phyloP scores from a whole-genome alignment of 1,140 invertebrate genomes.

The Lycorma delicatula region DNA sequence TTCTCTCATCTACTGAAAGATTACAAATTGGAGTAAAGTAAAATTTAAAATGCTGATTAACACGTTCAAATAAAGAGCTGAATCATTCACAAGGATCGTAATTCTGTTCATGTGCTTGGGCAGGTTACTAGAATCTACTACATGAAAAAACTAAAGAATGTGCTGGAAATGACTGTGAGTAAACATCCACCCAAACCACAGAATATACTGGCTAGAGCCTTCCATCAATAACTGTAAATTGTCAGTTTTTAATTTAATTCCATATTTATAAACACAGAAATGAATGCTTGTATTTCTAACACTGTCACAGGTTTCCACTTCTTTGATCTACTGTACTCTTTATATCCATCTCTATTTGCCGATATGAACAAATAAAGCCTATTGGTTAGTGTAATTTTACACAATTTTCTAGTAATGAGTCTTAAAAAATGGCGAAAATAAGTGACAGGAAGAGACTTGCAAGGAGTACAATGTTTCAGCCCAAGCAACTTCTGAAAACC shows the following conservation, averaged over 20 bases:
- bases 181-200: constrained; percentile 12
- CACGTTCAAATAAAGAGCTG: constrained; percentile 2
- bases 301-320: background rate
- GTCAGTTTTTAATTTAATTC: constrained; percentile 3
- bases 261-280: constrained; percentile 2
- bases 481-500: background rate
- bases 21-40: constrained; percentile 1
- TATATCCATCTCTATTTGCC: background rate
- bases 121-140: background rate
- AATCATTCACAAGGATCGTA: constrained; percentile 11
- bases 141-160: constrained; percentile 14
- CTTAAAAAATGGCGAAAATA: constrained; percentile 5
- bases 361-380: too few species aligned
- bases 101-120: background rate
- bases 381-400: background rate
- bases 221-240: background rate
- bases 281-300: background rate
- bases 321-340: background rate
- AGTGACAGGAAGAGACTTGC: background rate
- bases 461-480: background rate
- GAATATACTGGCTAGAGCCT: background rate
- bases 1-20: constrained; percentile 16
- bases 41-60: constrained; percentile 4
- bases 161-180: constrained; percentile 7
- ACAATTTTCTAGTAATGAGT: background rate